A percentile compares a stretch with the other conserved stretches of the same genome.
Evolutionary conservation across 2,888 invertebrate genomes (phyloP).

Genomic region (Pheosia tremula): DNA sequence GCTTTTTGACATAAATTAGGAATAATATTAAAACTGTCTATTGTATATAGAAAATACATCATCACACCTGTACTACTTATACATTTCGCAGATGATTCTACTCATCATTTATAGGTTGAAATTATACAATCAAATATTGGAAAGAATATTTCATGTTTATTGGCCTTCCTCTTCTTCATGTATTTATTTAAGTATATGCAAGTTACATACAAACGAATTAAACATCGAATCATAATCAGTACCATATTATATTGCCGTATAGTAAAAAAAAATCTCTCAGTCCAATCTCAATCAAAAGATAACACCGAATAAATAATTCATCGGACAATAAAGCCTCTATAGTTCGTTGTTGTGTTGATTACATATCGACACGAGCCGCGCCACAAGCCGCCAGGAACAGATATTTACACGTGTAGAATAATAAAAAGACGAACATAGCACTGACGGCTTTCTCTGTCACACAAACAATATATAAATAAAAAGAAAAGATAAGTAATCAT

Average conservation of each 20-base stretch:
- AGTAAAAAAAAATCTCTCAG: not conserved
- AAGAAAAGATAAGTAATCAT: not conserved
- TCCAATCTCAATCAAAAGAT: constrained; percentile 5
- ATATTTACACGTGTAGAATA: constrained; percentile 14
- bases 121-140: too few relatives aligned
- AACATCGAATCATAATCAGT: not conserved
- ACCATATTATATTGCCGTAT: not conserved
- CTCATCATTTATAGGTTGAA: too few relatives aligned
- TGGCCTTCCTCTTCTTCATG: too few relatives aligned
- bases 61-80: too few relatives aligned
- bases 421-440: constrained; percentile 18
- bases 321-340: constrained; percentile 5
- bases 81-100: too few relatives aligned
- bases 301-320: constrained; percentile 7
- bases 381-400: constrained; percentile 6
- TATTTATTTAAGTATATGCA: not conserved
- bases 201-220: not conserved
- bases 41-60: too few relatives aligned
- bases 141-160: too few relatives aligned
- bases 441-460: constrained; percentile 4
- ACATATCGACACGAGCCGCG: constrained; percentile 5
- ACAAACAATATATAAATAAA: not conserved
- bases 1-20: too few relatives aligned
- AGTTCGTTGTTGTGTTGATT: constrained; percentile 6
- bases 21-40: too few relatives aligned